Conservation (phyloP, 2,888 invertebrate species). For the Luperina nickerlii region DNA sequence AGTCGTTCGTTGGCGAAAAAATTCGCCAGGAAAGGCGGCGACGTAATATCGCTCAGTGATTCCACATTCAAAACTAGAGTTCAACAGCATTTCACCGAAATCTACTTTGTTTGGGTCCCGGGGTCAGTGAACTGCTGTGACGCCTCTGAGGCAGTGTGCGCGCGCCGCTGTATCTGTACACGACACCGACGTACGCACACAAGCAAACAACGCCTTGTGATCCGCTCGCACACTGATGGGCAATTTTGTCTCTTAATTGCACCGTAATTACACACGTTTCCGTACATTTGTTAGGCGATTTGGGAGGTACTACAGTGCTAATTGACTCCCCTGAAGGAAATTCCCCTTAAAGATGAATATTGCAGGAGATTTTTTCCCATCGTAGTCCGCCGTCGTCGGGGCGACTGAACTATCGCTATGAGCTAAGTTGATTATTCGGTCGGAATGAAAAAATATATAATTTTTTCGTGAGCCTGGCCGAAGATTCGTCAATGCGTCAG, state of each 20-base stretch:
- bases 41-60: slow-evolving; percentile 79
- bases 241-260: slow-evolving; percentile 86
- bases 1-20: slow-evolving; percentile 70
- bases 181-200: slow-evolving; percentile 81
- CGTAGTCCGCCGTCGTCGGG: slow-evolving; percentile 75
- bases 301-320: slow-evolving; percentile 61
- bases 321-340: slow-evolving; percentile 59
- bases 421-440: slow-evolving; percentile 88
- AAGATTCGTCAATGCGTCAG: slow-evolving; percentile 90
- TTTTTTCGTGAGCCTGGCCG: slow-evolving; percentile 87
- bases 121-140: slow-evolving; percentile 87
- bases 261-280: slow-evolving; percentile 73
- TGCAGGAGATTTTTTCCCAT: slow-evolving; percentile 69
- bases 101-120: slow-evolving; percentile 90
- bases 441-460: slow-evolving; percentile 87
- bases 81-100: slow-evolving; percentile 90
- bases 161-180: slow-evolving; percentile 78
- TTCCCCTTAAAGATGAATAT: slow-evolving; percentile 74
- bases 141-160: slow-evolving; percentile 84
- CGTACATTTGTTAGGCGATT: slow-evolving; percentile 67
- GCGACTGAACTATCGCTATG: slow-evolving; percentile 89
- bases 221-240: slow-evolving; percentile 74
- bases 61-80: slow-evolving; percentile 87
- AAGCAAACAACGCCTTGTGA: slow-evolving; percentile 70
- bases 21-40: slow-evolving; percentile 80